A percentile compares a stretch with the other conserved stretches of the same genome.
Conservation (phyloP, 1,140 invertebrate species). For the Belonocnema kinseyi region DNA sequence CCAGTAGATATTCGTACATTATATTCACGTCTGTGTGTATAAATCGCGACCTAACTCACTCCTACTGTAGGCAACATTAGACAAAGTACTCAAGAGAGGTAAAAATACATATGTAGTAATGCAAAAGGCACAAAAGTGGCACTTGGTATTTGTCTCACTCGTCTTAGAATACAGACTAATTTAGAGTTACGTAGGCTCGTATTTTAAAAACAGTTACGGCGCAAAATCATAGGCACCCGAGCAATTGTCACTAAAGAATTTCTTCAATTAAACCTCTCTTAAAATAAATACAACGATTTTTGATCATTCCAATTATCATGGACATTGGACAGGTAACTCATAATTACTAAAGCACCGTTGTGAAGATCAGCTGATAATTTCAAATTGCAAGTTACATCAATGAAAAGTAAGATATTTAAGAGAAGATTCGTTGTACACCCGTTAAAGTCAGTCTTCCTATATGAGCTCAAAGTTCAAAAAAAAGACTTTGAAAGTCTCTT, state of each 20-base stretch:
- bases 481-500: conserved; percentile 17
- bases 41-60: conserved; percentile 13
- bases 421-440: not conserved
- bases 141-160: conserved; percentile 12
- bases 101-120: not conserved
- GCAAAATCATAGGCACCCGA: conserved; percentile 10
- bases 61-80: too few species aligned
- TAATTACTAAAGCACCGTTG: not conserved
- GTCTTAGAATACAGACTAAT: conserved; percentile 11
- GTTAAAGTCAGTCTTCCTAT: conserved; percentile 24
- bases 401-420: not conserved
- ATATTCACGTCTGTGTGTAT: not conserved
- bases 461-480: conserved; percentile 9
- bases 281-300: not conserved
- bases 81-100: not conserved
- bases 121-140: conserved; percentile 25
- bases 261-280: not conserved
- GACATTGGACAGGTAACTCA: not conserved
- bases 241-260: not conserved
- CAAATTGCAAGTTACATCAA: not conserved
- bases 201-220: not conserved
- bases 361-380: not conserved
- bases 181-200: not conserved
- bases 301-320: not conserved
- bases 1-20: conserved; percentile 16